A percentile compares a stretch with the other conserved stretches of the same genome.
Conservation (phyloP, 2,113 vertebrate genomes). For the Nyctibius bracteatus region DNA sequence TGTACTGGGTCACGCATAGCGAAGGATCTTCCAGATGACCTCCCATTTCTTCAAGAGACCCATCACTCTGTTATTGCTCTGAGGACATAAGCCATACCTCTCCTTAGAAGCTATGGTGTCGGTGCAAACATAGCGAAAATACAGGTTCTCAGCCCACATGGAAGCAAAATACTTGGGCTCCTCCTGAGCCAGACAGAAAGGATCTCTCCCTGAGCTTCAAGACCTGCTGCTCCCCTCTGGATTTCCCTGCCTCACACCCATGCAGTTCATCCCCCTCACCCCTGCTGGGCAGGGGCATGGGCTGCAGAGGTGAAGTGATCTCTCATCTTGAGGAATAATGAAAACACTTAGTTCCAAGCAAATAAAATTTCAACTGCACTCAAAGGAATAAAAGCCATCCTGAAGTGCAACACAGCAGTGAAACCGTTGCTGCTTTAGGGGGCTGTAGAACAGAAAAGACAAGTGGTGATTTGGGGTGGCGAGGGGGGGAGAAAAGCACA, state of each 20-base stretch:
- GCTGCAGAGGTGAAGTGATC: background rate
- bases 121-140: background rate
- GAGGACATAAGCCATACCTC: background rate
- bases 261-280: background rate
- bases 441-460: background rate
- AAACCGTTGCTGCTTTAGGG: background rate
- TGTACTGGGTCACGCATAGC: background rate
- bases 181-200: background rate
- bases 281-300: accelerated
- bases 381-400: background rate
- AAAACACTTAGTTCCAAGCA: background rate
- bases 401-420: background rate
- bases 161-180: background rate
- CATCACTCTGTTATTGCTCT: background rate
- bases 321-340: background rate
- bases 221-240: background rate
- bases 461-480: background rate
- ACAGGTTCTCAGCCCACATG: background rate
- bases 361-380: background rate
- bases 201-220: background rate
- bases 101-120: background rate
- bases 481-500: background rate
- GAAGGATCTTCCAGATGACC: background rate
- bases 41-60: background rate
- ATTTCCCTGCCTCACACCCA: background rate